phyloP scores from a whole-genome alignment of 2,888 invertebrate species.

The Petrolisthes cinctipes region DNA sequence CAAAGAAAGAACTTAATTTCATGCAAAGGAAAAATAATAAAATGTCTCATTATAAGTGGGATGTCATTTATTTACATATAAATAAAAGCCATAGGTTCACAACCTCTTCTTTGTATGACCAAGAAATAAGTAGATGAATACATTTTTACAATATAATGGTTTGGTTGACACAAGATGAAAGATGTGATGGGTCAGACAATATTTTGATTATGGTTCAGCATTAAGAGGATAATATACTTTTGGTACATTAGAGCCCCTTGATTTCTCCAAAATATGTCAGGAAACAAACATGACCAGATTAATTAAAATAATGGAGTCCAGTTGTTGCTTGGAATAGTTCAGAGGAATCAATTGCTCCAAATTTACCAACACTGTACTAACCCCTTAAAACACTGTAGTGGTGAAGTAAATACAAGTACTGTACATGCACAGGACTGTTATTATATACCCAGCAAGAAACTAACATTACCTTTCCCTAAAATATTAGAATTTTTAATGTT shows the following conservation, averaged over 20 bases:
- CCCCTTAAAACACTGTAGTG: neutral
- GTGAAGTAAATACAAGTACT: neutral
- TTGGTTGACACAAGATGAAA: conserved; percentile 36
- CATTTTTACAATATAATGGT: conserved; percentile 40
- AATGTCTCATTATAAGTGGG: conserved; percentile 33
- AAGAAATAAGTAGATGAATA: conserved; percentile 55
- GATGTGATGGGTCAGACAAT: conserved; percentile 22
- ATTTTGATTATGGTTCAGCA: conserved; percentile 49
- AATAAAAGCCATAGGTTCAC: conserved; percentile 60
- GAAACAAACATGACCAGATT: too few relatives aligned
- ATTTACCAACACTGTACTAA: too few relatives aligned
- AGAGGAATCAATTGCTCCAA: too few relatives aligned
- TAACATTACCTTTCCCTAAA: too few relatives aligned
- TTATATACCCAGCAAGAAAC: too few relatives aligned
- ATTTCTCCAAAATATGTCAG: too few relatives aligned
- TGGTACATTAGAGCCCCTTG: too few relatives aligned
- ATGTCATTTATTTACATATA: conserved; percentile 60
- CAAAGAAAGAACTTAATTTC: neutral
- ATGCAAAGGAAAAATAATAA: neutral
- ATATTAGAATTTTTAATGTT: too few relatives aligned
- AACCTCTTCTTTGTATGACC: conserved; percentile 60
- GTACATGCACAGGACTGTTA: too few relatives aligned
- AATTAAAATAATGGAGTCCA: too few relatives aligned
- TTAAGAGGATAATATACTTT: neutral
- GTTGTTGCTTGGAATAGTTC: too few relatives aligned